These are phyloP conservation scores for Nomada ferruginata DNA, from an alignment of 2,888 invertebrate genomes.

Conservation along the genomic window DNA sequence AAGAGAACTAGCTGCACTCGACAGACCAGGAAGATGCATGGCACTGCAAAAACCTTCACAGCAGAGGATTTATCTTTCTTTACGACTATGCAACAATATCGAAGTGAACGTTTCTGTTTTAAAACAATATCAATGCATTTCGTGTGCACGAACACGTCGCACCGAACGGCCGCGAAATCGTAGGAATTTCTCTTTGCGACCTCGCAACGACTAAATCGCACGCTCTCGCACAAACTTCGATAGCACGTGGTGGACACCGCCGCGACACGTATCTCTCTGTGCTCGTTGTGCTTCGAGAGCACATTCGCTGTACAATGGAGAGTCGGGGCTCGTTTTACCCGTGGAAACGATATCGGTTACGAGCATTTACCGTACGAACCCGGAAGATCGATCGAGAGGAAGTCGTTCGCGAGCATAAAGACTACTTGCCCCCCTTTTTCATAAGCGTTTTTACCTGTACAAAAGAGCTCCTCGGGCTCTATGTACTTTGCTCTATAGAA, in stretches of 20 bases:
- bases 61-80: constrained; percentile 12
- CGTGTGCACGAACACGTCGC: no score
- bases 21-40: constrained; percentile 52
- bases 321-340: constrained; percentile 45
- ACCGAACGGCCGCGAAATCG: not conserved
- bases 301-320: constrained; percentile 46
- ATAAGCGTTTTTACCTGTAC: constrained; percentile 47
- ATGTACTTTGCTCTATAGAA: constrained; percentile 8
- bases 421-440: constrained; percentile 48
- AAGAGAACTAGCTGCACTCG: constrained; percentile 29
- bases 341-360: constrained; percentile 60
- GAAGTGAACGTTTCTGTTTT: not conserved
- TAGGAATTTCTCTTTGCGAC: constrained; percentile 14
- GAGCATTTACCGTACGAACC: constrained; percentile 63
- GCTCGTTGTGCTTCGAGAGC: constrained; percentile 21
- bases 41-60: constrained; percentile 9
- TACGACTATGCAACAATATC: constrained; percentile 5
- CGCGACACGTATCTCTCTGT: constrained; percentile 19
- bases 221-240: not conserved
- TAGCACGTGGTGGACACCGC: constrained; percentile 9
- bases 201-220: constrained; percentile 10
- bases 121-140: constrained; percentile 11
- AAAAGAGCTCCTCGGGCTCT: constrained; percentile 14
- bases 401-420: constrained; percentile 59
- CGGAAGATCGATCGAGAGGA: constrained; percentile 74